Conservation (phyloP, 2,888 invertebrate genomes). For the Bibio marci region DNA sequence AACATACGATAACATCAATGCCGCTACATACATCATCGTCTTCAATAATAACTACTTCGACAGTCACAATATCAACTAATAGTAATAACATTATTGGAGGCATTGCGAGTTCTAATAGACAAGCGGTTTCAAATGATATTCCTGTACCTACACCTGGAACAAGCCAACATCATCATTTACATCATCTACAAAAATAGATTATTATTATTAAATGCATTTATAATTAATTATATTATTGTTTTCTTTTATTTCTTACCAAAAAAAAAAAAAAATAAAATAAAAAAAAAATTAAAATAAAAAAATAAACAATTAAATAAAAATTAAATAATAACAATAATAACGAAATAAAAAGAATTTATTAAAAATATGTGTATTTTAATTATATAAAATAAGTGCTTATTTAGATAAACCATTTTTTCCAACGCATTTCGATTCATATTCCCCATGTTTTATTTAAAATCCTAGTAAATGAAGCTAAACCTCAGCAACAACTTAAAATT, state of each 20-base stretch:
- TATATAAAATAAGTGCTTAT: too few species aligned
- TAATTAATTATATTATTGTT: neutral
- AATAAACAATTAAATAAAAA: too few species aligned
- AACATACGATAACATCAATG: slow-evolving; percentile 13
- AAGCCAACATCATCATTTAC: slow-evolving; percentile 7
- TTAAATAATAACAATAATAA: too few species aligned
- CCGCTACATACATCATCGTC: slow-evolving; percentile 13
- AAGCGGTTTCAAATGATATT: slow-evolving; percentile 9
- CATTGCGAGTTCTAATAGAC: neutral
- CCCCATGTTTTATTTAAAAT: too few species aligned
- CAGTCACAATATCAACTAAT: neutral
- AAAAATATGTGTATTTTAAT: too few species aligned
- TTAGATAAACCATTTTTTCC: too few species aligned
- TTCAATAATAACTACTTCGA: slow-evolving; percentile 12
- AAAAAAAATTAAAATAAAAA: too few species aligned
- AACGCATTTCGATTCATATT: too few species aligned
- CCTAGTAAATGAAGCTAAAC: too few species aligned
- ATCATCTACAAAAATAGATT: slow-evolving; percentile 6
- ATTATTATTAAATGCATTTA: neutral
- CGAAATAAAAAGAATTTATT: too few species aligned
- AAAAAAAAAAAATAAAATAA: too few species aligned
- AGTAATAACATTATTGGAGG: neutral
- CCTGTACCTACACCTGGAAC: slow-evolving; percentile 7
- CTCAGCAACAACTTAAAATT: too few species aligned
- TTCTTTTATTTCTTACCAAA: neutral